Conservation (phyloP, 2,797 vertebrate genomes). For the Cebuella pygmaea region DNA sequence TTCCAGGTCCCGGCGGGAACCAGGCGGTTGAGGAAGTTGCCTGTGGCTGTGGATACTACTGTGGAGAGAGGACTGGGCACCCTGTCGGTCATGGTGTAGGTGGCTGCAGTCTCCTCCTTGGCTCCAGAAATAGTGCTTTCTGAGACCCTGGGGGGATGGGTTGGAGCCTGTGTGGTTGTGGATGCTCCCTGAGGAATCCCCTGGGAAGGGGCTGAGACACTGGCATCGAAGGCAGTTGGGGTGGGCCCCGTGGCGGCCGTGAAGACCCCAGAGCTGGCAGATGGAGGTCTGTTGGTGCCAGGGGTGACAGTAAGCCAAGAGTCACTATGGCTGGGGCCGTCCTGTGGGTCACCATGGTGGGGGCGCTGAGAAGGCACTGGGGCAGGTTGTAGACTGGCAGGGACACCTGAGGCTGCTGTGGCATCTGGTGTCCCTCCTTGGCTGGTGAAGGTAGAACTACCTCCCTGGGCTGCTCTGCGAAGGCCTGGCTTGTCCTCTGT, state of each 20-base stretch:
- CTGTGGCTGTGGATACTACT: constrained; percentile 88
- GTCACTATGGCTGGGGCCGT: constrained; percentile 82
- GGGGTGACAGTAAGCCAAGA: constrained; percentile 84
- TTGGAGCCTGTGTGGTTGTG: constrained; percentile 16
- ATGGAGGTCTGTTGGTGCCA: constrained; percentile 80
- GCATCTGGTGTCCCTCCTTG: constrained; percentile 68
- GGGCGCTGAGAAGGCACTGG: constrained; percentile 87
- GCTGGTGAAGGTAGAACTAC: constrained; percentile 17
- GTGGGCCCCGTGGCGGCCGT: constrained; percentile 65
- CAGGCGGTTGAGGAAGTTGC: constrained; percentile 93
- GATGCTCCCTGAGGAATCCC: constrained; percentile 76
- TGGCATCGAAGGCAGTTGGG: constrained; percentile 78
- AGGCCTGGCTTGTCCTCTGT: constrained; percentile 78
- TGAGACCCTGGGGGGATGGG: constrained; percentile 53
- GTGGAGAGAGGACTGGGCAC: constrained; percentile 86
- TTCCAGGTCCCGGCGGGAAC: constrained; percentile 92
- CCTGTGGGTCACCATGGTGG: constrained; percentile 72
- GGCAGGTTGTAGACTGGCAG: constrained; percentile 76
- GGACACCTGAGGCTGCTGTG: constrained; percentile 76
- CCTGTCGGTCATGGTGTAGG: constrained; percentile 41
- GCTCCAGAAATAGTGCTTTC: constrained; percentile 72
- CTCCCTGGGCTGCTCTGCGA: constrained; percentile 65
- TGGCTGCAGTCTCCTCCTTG: background rate
- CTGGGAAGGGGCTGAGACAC: constrained; percentile 77
- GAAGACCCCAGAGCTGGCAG: constrained; percentile 79